Base-by-base conservation (phyloP, 2,797 vertebrate genomes). In the Percopsis omiscomaycus region DNA sequence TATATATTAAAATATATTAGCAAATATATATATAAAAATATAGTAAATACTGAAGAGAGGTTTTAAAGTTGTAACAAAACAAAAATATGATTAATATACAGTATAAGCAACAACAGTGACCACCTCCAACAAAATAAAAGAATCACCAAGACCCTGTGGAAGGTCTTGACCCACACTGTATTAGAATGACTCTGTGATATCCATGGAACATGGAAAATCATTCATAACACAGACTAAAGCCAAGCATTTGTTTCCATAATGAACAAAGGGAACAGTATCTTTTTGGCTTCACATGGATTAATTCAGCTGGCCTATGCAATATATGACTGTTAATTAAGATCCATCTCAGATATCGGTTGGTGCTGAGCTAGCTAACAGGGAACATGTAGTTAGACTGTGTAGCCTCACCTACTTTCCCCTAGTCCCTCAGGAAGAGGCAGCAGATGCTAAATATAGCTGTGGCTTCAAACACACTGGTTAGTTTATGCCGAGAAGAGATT, bases 391-490 rank as follows among this genome's bases (percentile, higher is more conserved):
- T 50, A 44, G 49, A 44, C 59, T 37, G 58, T 27, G 42, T 66
- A 78, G 69, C 79, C 71, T 88, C 81, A 84, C 84, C 86, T 88
- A 86, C 78, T 88, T 90, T 85, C 77, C 82, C 72, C 66, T 72
- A 47, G 74, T 84, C 74, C 84, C 81, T 77, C 64, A 45, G 73
- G 80, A 59, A 77, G 64, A 78, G 54, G 66, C 85, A 87, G 78
- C 4, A 8, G 76, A 64, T 54, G 70, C 89, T 89, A 91, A 89
- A 91, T 90, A 91, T 91, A 92, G 82, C 77, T 59, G 50, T 0
- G 51, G 84, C 81, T 86, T 88, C 78, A 81, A 88, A 86, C 62
- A 83, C 75, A 68, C 75, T 73, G 77, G 65, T 82, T 84, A 82
- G 88, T 88, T 87, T 84, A 84, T 89, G 81, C 79, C 16, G 28